Evolutionary conservation across 2,797 vertebrate genomes (phyloP).

Genomic region (Astyanax mexicanus): DNA sequence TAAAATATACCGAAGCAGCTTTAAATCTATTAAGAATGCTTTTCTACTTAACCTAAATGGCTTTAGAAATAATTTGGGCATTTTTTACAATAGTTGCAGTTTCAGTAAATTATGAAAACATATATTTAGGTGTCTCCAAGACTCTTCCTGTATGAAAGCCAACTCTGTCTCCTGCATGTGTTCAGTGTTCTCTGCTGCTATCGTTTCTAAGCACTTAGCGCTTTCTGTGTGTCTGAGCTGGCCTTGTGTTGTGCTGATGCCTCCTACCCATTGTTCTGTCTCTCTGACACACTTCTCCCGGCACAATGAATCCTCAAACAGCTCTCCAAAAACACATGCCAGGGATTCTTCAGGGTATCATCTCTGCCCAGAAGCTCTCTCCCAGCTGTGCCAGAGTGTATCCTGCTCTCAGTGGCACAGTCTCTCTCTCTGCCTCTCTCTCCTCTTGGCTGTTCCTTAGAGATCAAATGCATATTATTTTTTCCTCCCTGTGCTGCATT

Average conservation of each 20-base stretch:
- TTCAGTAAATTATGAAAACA: neutral
- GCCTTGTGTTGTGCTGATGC: neutral
- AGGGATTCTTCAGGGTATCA: constrained; percentile 59
- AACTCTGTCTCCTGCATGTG: neutral
- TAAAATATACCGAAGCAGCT: no score
- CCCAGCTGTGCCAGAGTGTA: constrained; percentile 5
- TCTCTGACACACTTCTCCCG: constrained; percentile 2
- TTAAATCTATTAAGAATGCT: no score
- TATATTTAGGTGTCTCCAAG: neutral
- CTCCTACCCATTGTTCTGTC: neutral
- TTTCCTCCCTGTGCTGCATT: constrained; percentile 3
- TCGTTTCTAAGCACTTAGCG: neutral
- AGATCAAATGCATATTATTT: constrained; percentile 14
- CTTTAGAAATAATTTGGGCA: no score
- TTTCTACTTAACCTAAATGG: no score
- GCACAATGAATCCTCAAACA: constrained; percentile 15
- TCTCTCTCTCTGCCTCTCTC: neutral
- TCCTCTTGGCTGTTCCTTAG: neutral
- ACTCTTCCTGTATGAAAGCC: neutral
- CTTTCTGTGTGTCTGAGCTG: neutral
- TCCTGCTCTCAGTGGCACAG: neutral
- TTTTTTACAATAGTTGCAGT: no score
- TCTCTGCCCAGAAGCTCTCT: constrained; percentile 13
- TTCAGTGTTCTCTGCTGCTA: neutral
- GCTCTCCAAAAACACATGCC: constrained; percentile 46